Percentiles rank a stretch among this genome's conserved stretches.
Conservation (phyloP, 2,797 vertebrate species). For the Sebastes itinus region DNA sequence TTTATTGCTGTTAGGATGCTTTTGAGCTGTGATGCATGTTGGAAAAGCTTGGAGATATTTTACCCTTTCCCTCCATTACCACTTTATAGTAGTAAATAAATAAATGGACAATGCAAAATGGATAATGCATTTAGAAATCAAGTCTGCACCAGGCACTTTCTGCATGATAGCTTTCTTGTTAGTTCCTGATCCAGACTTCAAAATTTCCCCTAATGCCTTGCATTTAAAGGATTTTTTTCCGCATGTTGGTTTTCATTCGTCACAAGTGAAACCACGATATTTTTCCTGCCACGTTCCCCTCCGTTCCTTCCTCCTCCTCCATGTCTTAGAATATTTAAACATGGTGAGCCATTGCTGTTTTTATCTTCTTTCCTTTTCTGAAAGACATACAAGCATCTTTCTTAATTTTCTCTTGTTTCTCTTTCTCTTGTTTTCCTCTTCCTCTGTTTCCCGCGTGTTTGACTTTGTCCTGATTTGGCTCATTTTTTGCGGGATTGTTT, state of each 20-base stretch:
- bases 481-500: slow-evolving; percentile 56
- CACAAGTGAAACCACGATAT: neutral
- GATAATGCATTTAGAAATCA: neutral
- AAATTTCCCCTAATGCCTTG: neutral
- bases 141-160: neutral
- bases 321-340: slow-evolving; percentile 76
- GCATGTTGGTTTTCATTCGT: neutral
- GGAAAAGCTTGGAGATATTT: neutral
- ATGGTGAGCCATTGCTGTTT: slow-evolving; percentile 85
- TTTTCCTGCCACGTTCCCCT: slow-evolving; percentile 57
- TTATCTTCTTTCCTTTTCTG: slow-evolving; percentile 81
- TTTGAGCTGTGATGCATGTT: slow-evolving; percentile 40
- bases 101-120: neutral
- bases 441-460: slow-evolving; percentile 37
- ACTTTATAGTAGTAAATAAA: neutral
- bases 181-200: neutral
- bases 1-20: neutral
- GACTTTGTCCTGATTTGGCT: slow-evolving; percentile 12
- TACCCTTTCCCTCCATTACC: neutral
- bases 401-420: slow-evolving; percentile 92
- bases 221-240: slow-evolving; percentile 23
- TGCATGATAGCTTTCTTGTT: neutral
- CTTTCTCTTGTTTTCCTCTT: slow-evolving; percentile 72
- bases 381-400: slow-evolving; percentile 81
- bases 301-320: slow-evolving; percentile 48